Evolutionary conservation across 1,140 invertebrate genomes (phyloP), one percentile per base, ranked within the genome.

Genomic region (Dufourea novaeangliae): DNA sequence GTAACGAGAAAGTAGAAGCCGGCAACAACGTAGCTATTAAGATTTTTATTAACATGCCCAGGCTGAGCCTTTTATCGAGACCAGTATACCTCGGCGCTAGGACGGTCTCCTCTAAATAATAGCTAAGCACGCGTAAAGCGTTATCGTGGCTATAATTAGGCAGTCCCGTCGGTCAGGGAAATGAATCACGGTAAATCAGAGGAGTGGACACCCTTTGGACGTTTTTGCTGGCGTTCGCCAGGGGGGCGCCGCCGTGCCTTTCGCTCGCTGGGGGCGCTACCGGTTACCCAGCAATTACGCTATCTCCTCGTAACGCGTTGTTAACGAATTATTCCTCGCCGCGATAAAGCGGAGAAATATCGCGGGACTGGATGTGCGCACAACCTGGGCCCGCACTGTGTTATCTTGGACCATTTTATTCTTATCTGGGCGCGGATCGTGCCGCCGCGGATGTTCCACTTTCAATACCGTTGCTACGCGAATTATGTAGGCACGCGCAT

Each of bases 271-370:
- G 54, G 54, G 63, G 78, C 64, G n/a, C n/a, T n/a, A n/a, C 61
- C 12, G 63, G 73, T 79, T 78, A 79, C 78, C 81, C 84, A 78
- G 77, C 85, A 88, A 90, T 90, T 89, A 90, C 80, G 80, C 82
- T 86, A 86, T 88, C 86, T 86, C 22, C 56, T 25, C 77, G 70
- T 84, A 87, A 88, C 78, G 74, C 85, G 83, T 73, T 79, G 85
- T 87, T 88, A 89, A 89, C 86, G 86, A 87, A 89, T 89, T 89
- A 88, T 86, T 86, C 82, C 83, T 86, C 78, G 63, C 50, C 82
- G 63, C 70, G 83, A 84, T 84, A 84, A 84, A 84, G 66, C 44
- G 61, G 46, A 80, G 72, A 84, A 84, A 84, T 71, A 80, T 77
- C 71, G 62, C 34, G 74, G n/a, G 22, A 25, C 12, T 34, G 44